Percentiles rank a stretch among this genome's conserved stretches.
These are phyloP conservation scores for Clanis bilineata DNA, from an alignment of 2,888 invertebrate species.

Conservation along the genomic window DNA sequence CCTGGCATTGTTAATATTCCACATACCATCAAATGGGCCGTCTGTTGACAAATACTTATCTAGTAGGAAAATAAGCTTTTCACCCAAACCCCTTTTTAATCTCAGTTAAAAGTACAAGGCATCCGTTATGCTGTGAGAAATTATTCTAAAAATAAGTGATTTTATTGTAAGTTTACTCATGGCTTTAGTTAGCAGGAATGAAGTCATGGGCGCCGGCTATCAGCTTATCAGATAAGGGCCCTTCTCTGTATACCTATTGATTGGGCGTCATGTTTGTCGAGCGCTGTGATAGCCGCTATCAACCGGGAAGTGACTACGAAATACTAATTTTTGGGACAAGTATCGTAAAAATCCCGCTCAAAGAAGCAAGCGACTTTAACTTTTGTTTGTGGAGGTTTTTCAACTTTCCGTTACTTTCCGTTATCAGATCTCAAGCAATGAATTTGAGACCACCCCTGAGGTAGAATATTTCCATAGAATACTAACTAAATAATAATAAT, in stretches of 20 bases:
- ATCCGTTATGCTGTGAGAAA: background rate
- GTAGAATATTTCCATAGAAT: too few species aligned
- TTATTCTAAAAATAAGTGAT: background rate
- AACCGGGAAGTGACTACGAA: background rate
- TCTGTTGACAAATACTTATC: too few species aligned
- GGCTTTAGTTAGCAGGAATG: background rate
- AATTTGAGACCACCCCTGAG: too few species aligned
- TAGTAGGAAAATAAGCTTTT: too few species aligned
- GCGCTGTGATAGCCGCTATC: slow-evolving; percentile 3
- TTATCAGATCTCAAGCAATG: too few species aligned
- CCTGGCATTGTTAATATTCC: too few species aligned
- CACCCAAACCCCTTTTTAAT: too few species aligned
- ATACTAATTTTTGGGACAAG: background rate
- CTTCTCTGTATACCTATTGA: slow-evolving; percentile 12
- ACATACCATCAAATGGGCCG: too few species aligned
- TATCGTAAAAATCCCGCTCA: background rate
- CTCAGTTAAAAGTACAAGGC: background rate
- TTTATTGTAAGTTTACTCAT: background rate
- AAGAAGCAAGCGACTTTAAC: background rate
- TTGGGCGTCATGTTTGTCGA: slow-evolving; percentile 9
- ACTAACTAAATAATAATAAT: too few species aligned
- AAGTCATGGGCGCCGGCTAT: slow-evolving; percentile 4
- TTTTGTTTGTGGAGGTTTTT: too few species aligned
- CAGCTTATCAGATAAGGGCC: slow-evolving; percentile 16
- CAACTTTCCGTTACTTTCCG: too few species aligned